Percentiles rank a stretch among this genome's conserved stretches.
These are phyloP conservation scores for Chondrosia reniformis DNA, from an alignment of 37 sponge, comb jelly and placozoan genomes.

Conservation along the genomic window DNA sequence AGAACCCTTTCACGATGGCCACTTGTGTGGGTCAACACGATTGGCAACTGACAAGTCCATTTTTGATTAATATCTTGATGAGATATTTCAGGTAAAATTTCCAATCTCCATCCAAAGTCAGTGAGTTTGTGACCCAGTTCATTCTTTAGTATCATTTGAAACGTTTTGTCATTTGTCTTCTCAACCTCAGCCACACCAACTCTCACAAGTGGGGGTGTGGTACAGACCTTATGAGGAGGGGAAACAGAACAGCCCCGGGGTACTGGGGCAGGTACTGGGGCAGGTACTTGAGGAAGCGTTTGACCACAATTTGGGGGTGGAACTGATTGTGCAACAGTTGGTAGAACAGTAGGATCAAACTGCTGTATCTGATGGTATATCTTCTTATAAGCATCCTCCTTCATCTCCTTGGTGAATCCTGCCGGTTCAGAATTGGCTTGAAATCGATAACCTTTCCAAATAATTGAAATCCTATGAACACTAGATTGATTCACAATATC, in stretches of 20 bases:
- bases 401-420: no score
- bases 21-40: background rate
- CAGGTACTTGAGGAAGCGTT: background rate
- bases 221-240: background rate
- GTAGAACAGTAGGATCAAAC: background rate
- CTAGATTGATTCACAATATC: no score
- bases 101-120: background rate
- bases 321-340: background rate
- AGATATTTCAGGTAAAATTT: background rate
- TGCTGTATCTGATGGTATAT: background rate
- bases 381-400: constrained; percentile 1
- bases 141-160: background rate
- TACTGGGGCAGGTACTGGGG: background rate
- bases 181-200: background rate
- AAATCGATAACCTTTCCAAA: no score
- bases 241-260: no score
- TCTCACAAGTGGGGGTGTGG: background rate
- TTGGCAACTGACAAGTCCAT: background rate
- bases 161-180: background rate
- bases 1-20: no score
- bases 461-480: no score
- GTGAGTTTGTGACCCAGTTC: background rate
- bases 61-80: background rate
- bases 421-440: no score
- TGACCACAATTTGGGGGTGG: background rate